A percentile compares a stretch with the other conserved stretches of the same genome.
Evolutionary conservation across 2,113 vertebrate species (phyloP).

Genomic region (Hassar affinis): DNA sequence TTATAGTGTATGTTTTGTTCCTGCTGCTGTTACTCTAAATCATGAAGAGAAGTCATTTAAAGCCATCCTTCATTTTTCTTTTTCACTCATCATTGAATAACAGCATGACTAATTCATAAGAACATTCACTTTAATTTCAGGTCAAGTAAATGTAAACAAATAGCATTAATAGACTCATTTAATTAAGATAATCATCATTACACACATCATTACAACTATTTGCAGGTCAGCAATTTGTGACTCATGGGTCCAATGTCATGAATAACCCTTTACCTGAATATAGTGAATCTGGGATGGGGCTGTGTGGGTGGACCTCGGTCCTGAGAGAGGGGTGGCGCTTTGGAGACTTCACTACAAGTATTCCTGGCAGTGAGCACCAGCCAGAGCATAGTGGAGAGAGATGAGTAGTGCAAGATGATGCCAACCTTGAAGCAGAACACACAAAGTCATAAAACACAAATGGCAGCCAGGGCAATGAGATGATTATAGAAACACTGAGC

Average conservation of each 20-base stretch:
- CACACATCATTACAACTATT: not conserved
- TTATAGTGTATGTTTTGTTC: not conserved
- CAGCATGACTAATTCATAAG: not conserved
- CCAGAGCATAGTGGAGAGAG: constrained; percentile 89
- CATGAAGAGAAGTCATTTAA: not conserved
- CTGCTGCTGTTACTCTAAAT: not conserved
- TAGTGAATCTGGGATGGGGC: constrained; percentile 74
- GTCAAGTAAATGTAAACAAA: not conserved
- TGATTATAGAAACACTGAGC: constrained; percentile 16
- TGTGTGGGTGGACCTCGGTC: constrained; percentile 69
- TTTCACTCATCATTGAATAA: not conserved
- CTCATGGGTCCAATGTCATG: not conserved
- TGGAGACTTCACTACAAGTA: constrained; percentile 89
- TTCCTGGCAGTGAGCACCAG: constrained; percentile 87
- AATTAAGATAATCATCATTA: not conserved
- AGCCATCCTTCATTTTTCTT: not conserved
- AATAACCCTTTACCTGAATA: constrained; percentile 79
- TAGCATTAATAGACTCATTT: not conserved
- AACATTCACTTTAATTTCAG: not conserved
- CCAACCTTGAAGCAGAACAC: constrained; percentile 78
- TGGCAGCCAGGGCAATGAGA: not conserved
- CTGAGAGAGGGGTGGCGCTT: constrained; percentile 73
- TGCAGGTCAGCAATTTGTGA: not conserved
- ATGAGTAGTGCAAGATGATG: constrained; percentile 87
- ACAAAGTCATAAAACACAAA: constrained; percentile 32